Base-by-base conservation (phyloP, 2,113 vertebrate species). In the Entelurus aequoreus region DNA sequence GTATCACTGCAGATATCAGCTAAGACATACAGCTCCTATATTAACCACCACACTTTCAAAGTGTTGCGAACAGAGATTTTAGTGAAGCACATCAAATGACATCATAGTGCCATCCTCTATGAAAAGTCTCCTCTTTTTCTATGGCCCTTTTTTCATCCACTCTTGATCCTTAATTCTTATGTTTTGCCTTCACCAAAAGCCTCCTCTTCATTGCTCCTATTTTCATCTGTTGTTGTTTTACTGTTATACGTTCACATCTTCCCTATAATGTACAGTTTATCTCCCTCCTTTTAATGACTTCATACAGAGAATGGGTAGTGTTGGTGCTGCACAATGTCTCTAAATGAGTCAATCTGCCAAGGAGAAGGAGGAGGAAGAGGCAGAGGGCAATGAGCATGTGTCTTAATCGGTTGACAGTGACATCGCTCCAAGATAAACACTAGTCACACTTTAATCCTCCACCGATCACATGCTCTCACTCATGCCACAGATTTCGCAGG, bases 301-400 rank as follows among this genome's bases (percentile, higher is more conserved):
- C 38, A 64, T 54, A 14, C 61, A 60, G 44, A 68, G 67, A 55
- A 80, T 84, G 81, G 79, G 75, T 38, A 71, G 76, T 76, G 79
- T 60, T 58, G 65, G 70, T 78, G 72, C 69, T 38, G 68, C 63
- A 44, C 13, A 67, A 68, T 12, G 62, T 53, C 54, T 76, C 68
- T 61, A 67, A 78, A 75, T 48, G 69, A 54, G 68, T 70, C 77
- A 74, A 77, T 83, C 78, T 84, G 81, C 73, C 77, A 74, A 61
- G 54, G 52, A 48, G 49, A 64, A 63, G 48, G 56, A 59, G 38
- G 71, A 55, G 21, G 61, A 6, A 4, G 65, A 62, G 61, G 67
- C 64, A 7, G 72, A 74, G 74, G 72, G 48, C 59, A 72, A 50
- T 16, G 76, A 75, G 66, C 70, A 74, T 40, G 74, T 66, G 70